phyloP scores from a whole-genome alignment of 2,888 invertebrate species.

The Hirtodrosophila confusa region DNA sequence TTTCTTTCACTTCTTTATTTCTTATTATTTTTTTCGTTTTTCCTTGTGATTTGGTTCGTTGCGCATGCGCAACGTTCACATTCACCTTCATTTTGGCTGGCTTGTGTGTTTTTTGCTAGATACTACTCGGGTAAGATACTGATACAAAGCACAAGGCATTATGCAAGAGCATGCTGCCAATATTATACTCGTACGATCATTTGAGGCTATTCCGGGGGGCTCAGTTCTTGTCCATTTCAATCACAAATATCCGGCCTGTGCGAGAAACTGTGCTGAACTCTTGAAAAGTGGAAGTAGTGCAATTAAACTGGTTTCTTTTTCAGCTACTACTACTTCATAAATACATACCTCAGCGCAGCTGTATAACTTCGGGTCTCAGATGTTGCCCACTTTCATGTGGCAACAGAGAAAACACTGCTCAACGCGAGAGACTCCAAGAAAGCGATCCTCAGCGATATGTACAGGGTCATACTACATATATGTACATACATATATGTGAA shows the following conservation, averaged over 20 bases:
- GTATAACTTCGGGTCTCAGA: conserved; percentile 10
- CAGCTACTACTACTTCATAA: neutral
- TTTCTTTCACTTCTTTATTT: neutral
- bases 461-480: no score
- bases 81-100: conserved; percentile 60
- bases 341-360: conserved; percentile 21
- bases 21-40: conserved; percentile 13
- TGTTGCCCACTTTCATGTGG: conserved; percentile 36
- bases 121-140: neutral
- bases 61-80: conserved; percentile 60
- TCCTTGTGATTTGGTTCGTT: conserved; percentile 38
- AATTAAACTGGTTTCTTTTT: conserved; percentile 51
- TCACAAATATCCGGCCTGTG: neutral
- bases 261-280: neutral
- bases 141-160: conserved; percentile 29
- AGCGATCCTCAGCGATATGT: conserved; percentile 11
- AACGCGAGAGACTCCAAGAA: conserved; percentile 1
- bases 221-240: conserved; percentile 22
- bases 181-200: conserved; percentile 11
- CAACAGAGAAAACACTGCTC: no score
- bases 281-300: conserved; percentile 18
- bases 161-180: conserved; percentile 45
- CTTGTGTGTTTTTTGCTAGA: conserved; percentile 11
- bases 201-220: conserved; percentile 4
- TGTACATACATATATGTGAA: neutral